A percentile compares a stretch with the other conserved stretches of the same genome.
Conservation (phyloP, 2,888 invertebrate genomes). For the Tachina grossa region DNA sequence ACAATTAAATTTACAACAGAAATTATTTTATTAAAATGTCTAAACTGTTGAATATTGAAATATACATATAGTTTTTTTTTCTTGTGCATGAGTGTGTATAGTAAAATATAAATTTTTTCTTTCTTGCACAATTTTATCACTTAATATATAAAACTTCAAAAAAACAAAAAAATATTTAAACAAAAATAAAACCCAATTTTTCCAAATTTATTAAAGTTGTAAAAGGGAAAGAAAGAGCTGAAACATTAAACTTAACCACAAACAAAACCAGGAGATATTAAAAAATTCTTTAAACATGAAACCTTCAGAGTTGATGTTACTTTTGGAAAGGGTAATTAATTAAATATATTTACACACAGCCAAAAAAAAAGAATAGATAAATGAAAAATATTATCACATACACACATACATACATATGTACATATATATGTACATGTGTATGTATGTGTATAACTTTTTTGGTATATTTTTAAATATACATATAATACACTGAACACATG, state of each 20-base stretch:
- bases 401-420: neutral
- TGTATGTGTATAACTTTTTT: neutral
- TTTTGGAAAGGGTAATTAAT: constrained; percentile 79
- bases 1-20: neutral
- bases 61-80: neutral
- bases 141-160: constrained; percentile 49
- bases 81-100: constrained; percentile 25
- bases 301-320: constrained; percentile 79
- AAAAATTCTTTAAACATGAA: constrained; percentile 74
- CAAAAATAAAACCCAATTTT: constrained; percentile 21
- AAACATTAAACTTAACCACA: neutral
- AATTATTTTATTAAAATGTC: constrained; percentile 33
- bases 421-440: neutral
- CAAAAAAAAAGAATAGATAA: constrained; percentile 7
- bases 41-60: constrained; percentile 78
- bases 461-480: constrained; percentile 40
- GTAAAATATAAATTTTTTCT: constrained; percentile 38
- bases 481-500: neutral
- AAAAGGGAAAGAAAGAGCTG: neutral
- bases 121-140: constrained; percentile 2
- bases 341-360: constrained; percentile 23
- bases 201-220: constrained; percentile 27
- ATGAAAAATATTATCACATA: constrained; percentile 13
- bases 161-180: neutral
- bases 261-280: constrained; percentile 16